phyloP scores from a whole-genome alignment of 2,113 vertebrate species.

The Sander vitreus region DNA sequence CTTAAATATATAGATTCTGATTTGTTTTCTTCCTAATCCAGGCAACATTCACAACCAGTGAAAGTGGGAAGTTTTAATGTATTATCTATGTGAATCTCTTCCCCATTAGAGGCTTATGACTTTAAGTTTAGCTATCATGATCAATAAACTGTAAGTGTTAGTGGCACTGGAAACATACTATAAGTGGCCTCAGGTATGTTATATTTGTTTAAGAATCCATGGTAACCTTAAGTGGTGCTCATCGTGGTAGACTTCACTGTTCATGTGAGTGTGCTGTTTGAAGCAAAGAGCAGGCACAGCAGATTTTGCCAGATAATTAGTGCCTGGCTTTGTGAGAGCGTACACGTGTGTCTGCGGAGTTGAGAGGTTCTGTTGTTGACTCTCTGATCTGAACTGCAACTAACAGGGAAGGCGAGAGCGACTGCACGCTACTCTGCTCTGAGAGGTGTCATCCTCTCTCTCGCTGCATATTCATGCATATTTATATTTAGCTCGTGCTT shows the following conservation, averaged over 20 bases:
- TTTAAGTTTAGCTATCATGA: conserved; percentile 59
- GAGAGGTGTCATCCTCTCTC: conserved; percentile 82
- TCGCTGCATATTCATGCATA: conserved; percentile 96
- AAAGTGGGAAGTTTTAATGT: conserved; percentile 53
- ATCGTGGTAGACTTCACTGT: conserved; percentile 48
- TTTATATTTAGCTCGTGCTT: conserved; percentile 95
- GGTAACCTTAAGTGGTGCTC: conserved; percentile 49
- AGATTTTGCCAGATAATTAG: conserved; percentile 82
- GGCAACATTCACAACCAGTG: conserved; percentile 10
- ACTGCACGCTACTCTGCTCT: conserved; percentile 65
- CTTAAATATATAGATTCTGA: conserved; percentile 63
- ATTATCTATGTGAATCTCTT: conserved; percentile 59
- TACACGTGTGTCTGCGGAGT: conserved; percentile 65
- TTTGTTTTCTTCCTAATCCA: conserved; percentile 56
- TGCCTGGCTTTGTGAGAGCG: conserved; percentile 61
- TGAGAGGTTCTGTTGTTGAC: conserved; percentile 78
- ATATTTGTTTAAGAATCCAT: conserved; percentile 64
- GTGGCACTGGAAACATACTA: conserved; percentile 35
- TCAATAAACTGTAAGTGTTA: conserved; percentile 65
- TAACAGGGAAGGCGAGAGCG: conserved; percentile 75
- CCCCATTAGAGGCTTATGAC: conserved; percentile 36
- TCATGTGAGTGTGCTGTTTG: conserved; percentile 62
- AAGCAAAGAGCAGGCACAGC: conserved; percentile 72
- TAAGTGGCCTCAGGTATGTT: conserved; percentile 63
- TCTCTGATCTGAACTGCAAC: conserved; percentile 82